phyloP scores from a whole-genome alignment of 2,113 vertebrate genomes.

The Sinocyclocheilus rhinocerous region DNA sequence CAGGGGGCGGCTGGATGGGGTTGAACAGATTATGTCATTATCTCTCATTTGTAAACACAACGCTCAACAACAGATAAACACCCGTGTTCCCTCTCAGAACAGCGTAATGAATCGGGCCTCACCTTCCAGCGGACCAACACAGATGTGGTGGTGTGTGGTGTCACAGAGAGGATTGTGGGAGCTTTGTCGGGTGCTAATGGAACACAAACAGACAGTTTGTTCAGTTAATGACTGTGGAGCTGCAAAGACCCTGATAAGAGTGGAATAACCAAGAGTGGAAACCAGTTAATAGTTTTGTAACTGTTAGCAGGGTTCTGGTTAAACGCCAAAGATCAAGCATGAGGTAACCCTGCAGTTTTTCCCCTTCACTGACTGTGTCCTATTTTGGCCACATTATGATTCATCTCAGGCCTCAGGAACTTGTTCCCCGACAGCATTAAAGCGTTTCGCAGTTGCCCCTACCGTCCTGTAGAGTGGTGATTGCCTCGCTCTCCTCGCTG shows the following conservation, averaged over 20 bases:
- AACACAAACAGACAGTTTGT: conserved; percentile 42
- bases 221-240: conserved; percentile 56
- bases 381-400: conserved; percentile 27
- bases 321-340: not conserved
- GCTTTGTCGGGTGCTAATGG: conserved; percentile 88
- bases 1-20: conserved; percentile 80
- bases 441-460: conserved; percentile 58
- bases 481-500: conserved; percentile 91
- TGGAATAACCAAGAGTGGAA: not conserved
- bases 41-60: not conserved
- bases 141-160: conserved; percentile 93
- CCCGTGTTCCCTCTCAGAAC: not conserved
- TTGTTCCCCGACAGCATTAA: not conserved
- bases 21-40: conserved; percentile 27
- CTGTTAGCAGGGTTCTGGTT: not conserved
- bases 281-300: not conserved
- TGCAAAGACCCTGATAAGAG: conserved; percentile 38
- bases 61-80: conserved; percentile 12
- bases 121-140: conserved; percentile 98
- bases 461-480: conserved; percentile 97
- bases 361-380: not conserved
- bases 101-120: conserved; percentile 44
- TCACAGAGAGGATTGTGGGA: conserved; percentile 90
- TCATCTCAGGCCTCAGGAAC: conserved; percentile 8
- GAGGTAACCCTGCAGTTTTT: not conserved